Base-by-base conservation (phyloP, 2,113 vertebrate species). In the Solea senegalensis region DNA sequence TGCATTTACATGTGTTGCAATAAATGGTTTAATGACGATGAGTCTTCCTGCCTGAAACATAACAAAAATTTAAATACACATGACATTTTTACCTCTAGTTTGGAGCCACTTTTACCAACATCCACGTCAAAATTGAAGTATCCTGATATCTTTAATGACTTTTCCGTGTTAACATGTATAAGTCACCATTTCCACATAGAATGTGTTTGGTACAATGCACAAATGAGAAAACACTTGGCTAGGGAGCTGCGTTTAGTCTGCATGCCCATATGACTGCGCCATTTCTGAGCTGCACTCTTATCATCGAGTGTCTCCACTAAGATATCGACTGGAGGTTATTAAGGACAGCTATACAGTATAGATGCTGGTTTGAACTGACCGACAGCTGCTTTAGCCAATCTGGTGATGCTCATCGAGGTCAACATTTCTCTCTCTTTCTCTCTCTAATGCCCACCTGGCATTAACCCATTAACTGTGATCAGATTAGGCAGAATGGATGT, bases 91-190 rank as follows among this genome's bases (percentile, higher is more conserved):
- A 21, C 21, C 21, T 21, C 21, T 21, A 45, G 11, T 70, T 48
- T 64, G n/a, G 9, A 58, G 10, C 39, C 0, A 0, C 13, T 3
- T 1, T 3, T 44, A 7, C 5, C 15, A 49, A 44, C 55, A 45
- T 15, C 49, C 3, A 63, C 9, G 8, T 27, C 11, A 10, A 45
- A 46, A 57, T 10, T 14, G 10, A 41, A 10, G 7, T 1, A 14
- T 56, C 21, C 7, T 15, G 9, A 55, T 54, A 44, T 51, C 15
- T 50, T 60, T 65, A 74, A 74, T 4, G 28, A 55, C 62, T 2
- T 62, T 72, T 76, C 72, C 72, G 69, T 69, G 74, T 68, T 61
- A 65, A 53, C 34, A 54, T 81, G 54, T 40, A 48, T 55, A 61
- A 44, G 8, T 39, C 26, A 5, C 13, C 8, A n/a, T 49, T 26